phyloP scores from a whole-genome alignment of 2,797 vertebrate genomes.

The Syndactyla subalaris region DNA sequence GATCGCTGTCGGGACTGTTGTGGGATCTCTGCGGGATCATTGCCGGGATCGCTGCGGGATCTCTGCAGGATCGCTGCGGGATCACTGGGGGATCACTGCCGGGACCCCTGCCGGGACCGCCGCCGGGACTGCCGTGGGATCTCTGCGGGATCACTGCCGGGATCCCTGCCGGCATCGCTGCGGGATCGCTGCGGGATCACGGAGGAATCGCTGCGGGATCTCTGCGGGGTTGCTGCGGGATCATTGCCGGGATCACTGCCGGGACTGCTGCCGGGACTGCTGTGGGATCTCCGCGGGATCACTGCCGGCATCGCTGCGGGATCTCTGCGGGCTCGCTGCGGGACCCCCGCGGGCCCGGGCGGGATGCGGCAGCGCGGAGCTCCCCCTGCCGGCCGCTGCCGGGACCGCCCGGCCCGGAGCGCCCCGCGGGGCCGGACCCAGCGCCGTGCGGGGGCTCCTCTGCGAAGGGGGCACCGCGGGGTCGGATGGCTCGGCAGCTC shows the following conservation, averaged over 20 bases:
- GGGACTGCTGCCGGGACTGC: too few species aligned
- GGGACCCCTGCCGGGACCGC: not conserved
- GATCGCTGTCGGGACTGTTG: not conserved
- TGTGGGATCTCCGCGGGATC: too few species aligned
- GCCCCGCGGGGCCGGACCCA: not conserved
- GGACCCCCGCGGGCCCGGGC: too few species aligned
- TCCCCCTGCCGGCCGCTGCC: not conserved
- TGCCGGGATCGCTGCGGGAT: too few species aligned
- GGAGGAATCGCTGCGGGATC: not conserved
- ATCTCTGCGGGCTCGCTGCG: too few species aligned
- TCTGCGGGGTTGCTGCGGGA: not conserved
- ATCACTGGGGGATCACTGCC: not conserved
- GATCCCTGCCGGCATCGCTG: too few species aligned
- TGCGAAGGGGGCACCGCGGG: not conserved
- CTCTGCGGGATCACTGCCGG: too few species aligned
- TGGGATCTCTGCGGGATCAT: too few species aligned
- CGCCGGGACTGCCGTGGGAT: not conserved
- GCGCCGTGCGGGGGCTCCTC: too few species aligned
- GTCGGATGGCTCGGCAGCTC: not conserved
- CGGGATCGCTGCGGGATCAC: not conserved
- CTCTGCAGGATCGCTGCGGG: not conserved
- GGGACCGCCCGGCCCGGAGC: not conserved
- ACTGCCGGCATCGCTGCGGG: too few species aligned
- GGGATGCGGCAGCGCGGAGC: not conserved
- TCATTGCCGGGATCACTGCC: too few species aligned